Percentiles rank a stretch among this genome's conserved stretches.
phyloP scores from a whole-genome alignment of 2,797 vertebrate species.

The Cossypha niveicapilla region DNA sequence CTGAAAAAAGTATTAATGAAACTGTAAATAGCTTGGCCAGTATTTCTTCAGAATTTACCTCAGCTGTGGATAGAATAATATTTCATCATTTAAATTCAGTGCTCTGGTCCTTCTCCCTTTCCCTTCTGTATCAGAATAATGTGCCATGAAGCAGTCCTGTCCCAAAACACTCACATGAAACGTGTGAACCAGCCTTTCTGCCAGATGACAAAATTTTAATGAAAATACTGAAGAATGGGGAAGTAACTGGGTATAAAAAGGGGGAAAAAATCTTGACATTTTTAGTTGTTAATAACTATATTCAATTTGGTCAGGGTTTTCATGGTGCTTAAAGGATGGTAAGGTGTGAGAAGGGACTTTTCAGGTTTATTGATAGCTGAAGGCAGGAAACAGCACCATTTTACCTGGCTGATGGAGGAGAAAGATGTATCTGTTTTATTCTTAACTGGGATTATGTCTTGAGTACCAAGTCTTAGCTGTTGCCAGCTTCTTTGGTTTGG shows the following conservation, averaged over 20 bases:
- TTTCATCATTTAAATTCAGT: not conserved
- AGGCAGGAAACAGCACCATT: not conserved
- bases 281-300: not conserved
- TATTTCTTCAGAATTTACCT: not conserved
- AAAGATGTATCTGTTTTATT: not conserved
- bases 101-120: not conserved
- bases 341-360: not conserved
- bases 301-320: not conserved
- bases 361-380: not conserved
- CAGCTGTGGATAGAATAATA: not conserved
- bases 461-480: not conserved
- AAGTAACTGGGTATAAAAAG: not conserved
- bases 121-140: not conserved
- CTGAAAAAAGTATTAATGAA: not conserved
- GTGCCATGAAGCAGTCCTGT: not conserved
- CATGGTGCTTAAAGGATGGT: not conserved
- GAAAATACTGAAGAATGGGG: not conserved
- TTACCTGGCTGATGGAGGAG: not conserved
- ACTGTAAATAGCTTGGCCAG: not conserved
- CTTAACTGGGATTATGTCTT: not conserved
- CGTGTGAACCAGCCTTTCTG: not conserved
- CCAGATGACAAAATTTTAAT: not conserved
- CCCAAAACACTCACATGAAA: not conserved
- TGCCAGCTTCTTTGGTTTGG: not conserved
- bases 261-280: accelerated